These are phyloP conservation scores for Nymphalis io DNA, from an alignment of 1,140 invertebrate species.

Conservation along the genomic window DNA sequence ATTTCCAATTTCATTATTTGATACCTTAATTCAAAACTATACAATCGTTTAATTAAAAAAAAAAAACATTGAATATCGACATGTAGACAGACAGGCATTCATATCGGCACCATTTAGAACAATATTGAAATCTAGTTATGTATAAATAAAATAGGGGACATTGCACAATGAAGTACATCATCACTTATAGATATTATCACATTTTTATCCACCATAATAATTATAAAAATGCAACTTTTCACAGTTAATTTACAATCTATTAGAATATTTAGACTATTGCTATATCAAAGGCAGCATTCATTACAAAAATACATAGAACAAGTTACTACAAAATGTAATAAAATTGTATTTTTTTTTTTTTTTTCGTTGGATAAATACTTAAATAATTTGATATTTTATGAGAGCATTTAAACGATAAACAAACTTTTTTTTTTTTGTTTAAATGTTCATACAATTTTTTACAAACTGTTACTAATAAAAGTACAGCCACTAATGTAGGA, in stretches of 20 bases:
- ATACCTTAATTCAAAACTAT: background rate
- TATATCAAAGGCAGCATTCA: background rate
- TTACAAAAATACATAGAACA: background rate
- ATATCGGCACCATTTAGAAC: background rate
- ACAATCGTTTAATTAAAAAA: background rate
- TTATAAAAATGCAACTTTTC: slow-evolving; percentile 36
- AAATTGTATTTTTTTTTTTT: background rate
- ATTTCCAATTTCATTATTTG: slow-evolving; percentile 23
- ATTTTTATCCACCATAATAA: slow-evolving; percentile 37
- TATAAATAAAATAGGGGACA: slow-evolving; percentile 2
- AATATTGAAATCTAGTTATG: slow-evolving; percentile 17
- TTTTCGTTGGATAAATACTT: too few relatives aligned
- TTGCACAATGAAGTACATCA: slow-evolving; percentile 10
- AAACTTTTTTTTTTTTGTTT: too few relatives aligned
- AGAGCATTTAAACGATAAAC: too few relatives aligned
- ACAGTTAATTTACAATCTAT: slow-evolving; percentile 2
- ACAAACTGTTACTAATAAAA: too few relatives aligned
- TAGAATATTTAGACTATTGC: background rate
- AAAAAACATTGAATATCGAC: slow-evolving; percentile 2
- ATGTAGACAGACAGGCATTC: background rate
- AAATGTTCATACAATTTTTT: too few relatives aligned
- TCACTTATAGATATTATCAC: slow-evolving; percentile 38
- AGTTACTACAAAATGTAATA: background rate
- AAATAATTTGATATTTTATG: too few relatives aligned
- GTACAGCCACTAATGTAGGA: too few relatives aligned